A percentile compares a stretch with the other conserved stretches of the same genome.
phyloP scores from a whole-genome alignment of 2,888 invertebrate species.

The Cryptocheilus praepositus region DNA sequence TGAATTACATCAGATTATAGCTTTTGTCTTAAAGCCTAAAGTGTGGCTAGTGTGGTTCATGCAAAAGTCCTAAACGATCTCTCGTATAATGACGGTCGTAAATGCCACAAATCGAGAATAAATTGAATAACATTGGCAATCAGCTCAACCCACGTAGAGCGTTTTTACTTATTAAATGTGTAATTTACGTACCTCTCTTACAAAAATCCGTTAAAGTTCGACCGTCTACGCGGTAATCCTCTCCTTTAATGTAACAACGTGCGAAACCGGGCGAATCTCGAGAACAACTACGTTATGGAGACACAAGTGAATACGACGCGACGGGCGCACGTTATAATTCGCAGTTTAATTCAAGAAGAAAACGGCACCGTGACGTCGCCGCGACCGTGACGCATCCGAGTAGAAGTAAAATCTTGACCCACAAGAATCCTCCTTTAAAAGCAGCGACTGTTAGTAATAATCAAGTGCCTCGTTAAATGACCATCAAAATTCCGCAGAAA shows the following conservation, averaged over 20 bases:
- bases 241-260: neutral
- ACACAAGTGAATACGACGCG: slow-evolving; percentile 8
- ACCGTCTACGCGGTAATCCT: neutral
- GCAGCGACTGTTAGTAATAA: neutral
- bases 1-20: too few relatives aligned
- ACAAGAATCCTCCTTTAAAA: neutral
- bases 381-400: slow-evolving; percentile 4
- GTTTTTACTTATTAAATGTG: neutral
- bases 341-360: slow-evolving; percentile 43
- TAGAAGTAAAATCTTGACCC: neutral
- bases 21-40: too few relatives aligned
- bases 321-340: slow-evolving; percentile 27
- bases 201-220: too few relatives aligned
- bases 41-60: too few relatives aligned
- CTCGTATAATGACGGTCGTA: too few relatives aligned
- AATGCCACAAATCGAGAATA: too few relatives aligned
- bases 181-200: neutral
- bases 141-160: neutral
- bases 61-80: too few relatives aligned
- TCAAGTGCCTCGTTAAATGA: neutral
- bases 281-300: slow-evolving; percentile 31
- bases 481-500: neutral
- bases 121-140: too few relatives aligned
- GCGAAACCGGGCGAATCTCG: slow-evolving; percentile 17
- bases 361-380: slow-evolving; percentile 42